Evolutionary conservation across 1,140 invertebrate species (phyloP).

Genomic region (Drosophila pruinosa): DNA sequence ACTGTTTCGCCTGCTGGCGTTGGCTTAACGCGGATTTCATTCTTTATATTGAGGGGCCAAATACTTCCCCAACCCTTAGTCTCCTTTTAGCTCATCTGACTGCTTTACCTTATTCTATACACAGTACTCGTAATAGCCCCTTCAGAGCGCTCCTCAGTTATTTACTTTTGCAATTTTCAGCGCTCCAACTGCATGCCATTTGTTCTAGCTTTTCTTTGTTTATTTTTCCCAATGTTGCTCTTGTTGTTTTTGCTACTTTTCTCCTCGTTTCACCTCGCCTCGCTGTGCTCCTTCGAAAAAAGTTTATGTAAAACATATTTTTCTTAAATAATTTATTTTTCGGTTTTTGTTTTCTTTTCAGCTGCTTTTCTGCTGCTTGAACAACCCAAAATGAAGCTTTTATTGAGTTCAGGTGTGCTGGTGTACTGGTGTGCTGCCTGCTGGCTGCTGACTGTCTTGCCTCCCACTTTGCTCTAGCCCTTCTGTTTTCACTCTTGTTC

Average conservation of each 20-base stretch:
- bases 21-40: slow-evolving; percentile 74
- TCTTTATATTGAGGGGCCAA: slow-evolving; percentile 49
- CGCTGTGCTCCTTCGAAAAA: slow-evolving; percentile 40
- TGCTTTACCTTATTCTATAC: neutral
- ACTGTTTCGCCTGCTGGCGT: slow-evolving; percentile 56
- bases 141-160: slow-evolving; percentile 39
- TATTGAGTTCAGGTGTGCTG: slow-evolving; percentile 78
- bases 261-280: neutral
- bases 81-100: neutral
- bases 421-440: no score
- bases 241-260: slow-evolving; percentile 9
- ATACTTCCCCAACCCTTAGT: neutral
- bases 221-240: slow-evolving; percentile 28
- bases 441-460: neutral
- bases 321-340: slow-evolving; percentile 81
- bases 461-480: slow-evolving; percentile 11
- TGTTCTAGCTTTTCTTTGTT: slow-evolving; percentile 63
- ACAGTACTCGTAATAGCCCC: slow-evolving; percentile 6
- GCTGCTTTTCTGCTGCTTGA: slow-evolving; percentile 77
- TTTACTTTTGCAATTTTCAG: slow-evolving; percentile 80
- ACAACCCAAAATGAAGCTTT: slow-evolving; percentile 79
- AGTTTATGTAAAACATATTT: slow-evolving; percentile 81
- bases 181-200: slow-evolving; percentile 78
- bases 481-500: slow-evolving; percentile 52
- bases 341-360: slow-evolving; percentile 46